Evolutionary conservation across 2,888 invertebrate species (phyloP), one percentile per base, ranked within the genome.

Genomic region (Argyresthia albistria): DNA sequence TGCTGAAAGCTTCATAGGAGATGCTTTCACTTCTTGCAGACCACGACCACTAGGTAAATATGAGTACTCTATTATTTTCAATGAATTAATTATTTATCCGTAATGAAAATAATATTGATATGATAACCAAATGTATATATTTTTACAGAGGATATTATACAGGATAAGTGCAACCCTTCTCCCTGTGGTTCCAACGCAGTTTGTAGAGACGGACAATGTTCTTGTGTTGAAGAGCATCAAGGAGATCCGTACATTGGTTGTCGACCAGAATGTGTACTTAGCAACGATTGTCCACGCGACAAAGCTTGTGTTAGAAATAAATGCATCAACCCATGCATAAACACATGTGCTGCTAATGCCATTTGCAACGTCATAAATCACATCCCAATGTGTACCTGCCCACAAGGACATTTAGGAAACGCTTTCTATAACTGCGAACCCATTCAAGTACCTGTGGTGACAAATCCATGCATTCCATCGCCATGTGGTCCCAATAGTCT

Each of bases 401-500:
- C 91, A 12, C 89, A 90, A 59, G 90, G 90, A 59, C 89, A 90
- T 81, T 89, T 91, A 35, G 93, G 93, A 58, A 92, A 93, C 76
- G 91, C 92, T 46, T 92, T 92, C 64, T 88, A 90, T 15, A 76
- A 88, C 55, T 94, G 94, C 63, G 82, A 89, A 58, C 81, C 79
- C 43, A 73, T 90, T 53, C 75, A 77, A 83, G 86, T 72, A 37
- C 81, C 80, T 35, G 59, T 76, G 46, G 60, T 72, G 53, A 80
- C 73, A 50, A 89, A 93, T 67, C 93, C 93, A 11, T 94, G 94
- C 67, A 72, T 88, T 54, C 93, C 93, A 43, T 90, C 91, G 10
- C 94, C 94, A 4, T 95, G 95, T 70, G 95, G 95, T 35, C 91
- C 92, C 8, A 92, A 93, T 70, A 92, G 93, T 57, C 91, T 92